phyloP scores from a whole-genome alignment of 2,888 invertebrate species.

The Halocaridina rubra region DNA sequence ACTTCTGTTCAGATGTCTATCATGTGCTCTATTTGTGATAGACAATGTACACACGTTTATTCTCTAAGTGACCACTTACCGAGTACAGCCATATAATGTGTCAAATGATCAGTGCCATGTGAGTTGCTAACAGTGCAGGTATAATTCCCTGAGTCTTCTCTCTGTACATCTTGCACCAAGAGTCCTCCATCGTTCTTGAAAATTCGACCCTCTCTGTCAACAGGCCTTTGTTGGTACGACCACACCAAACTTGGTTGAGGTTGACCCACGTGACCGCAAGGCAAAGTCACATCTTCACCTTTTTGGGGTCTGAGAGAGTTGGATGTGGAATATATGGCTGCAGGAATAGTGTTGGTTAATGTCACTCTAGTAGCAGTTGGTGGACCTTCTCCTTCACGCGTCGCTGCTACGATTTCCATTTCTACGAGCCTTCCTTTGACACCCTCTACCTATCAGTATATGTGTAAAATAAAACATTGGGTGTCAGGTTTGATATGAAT shows the following conservation, averaged over 20 bases:
- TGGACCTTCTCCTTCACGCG: slow-evolving; percentile 55
- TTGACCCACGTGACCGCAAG: slow-evolving; percentile 58
- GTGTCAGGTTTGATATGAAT: no score
- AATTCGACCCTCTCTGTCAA: slow-evolving; percentile 77
- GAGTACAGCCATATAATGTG: slow-evolving; percentile 58
- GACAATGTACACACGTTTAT: no score
- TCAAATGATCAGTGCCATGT: slow-evolving; percentile 63
- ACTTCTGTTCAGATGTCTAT: no score
- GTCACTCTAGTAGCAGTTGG: slow-evolving; percentile 39
- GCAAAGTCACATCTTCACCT: slow-evolving; percentile 68
- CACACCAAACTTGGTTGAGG: slow-evolving; percentile 46
- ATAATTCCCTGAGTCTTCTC: slow-evolving; percentile 68
- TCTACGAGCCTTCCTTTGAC: slow-evolving; percentile 54
- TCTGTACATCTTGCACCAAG: slow-evolving; percentile 70
- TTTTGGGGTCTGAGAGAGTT: slow-evolving; percentile 76
- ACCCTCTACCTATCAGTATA: slow-evolving; percentile 57
- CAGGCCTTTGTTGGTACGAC: slow-evolving; percentile 44
- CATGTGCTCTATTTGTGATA: no score
- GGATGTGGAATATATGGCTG: slow-evolving; percentile 79
- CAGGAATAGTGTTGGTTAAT: slow-evolving; percentile 71
- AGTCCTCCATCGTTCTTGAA: slow-evolving; percentile 77
- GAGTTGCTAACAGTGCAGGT: slow-evolving; percentile 67
- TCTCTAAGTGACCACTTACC: slow-evolving; percentile 60
- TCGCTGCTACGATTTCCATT: slow-evolving; percentile 55
- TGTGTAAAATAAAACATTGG: no score